A percentile compares a stretch with the other conserved stretches of the same genome.
Conservation (phyloP, 2,888 invertebrate genomes). For the Zhuqinia jingwanae region DNA sequence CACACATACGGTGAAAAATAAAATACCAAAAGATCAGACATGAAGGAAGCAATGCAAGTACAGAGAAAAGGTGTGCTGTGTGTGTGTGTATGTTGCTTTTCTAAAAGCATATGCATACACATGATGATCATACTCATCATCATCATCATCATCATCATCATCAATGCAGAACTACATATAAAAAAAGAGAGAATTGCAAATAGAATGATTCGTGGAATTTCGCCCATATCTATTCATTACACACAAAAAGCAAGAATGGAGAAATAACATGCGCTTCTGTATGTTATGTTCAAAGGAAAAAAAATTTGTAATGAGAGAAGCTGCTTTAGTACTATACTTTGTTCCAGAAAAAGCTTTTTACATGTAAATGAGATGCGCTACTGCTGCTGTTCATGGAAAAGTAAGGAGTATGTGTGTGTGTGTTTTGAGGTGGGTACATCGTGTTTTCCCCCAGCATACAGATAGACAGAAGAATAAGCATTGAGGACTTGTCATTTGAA, state of each 20-base stretch:
- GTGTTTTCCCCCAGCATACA: not conserved
- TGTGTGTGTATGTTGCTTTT: too few relatives aligned
- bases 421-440: conserved; percentile 15
- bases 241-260: not conserved
- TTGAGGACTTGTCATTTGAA: conserved; percentile 35
- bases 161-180: not conserved
- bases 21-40: conserved; percentile 35
- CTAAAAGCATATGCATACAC: conserved; percentile 10
- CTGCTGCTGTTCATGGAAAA: conserved; percentile 1
- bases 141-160: conserved; percentile 1
- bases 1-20: not conserved
- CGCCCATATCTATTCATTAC: conserved; percentile 8
- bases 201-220: conserved; percentile 30
- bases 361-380: conserved; percentile 33
- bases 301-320: not conserved
- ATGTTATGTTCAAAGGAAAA: conserved; percentile 13
- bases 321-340: conserved; percentile 22
- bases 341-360: conserved; percentile 32
- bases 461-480: too few relatives aligned
- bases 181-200: conserved; percentile 18
- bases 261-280: not conserved
- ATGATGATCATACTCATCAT: not conserved
- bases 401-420: conserved; percentile 4
- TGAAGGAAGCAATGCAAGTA: not conserved
- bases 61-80: conserved; percentile 29